These are phyloP conservation scores for Ochlodes sylvanus DNA, from an alignment of 2,888 invertebrate species.

Conservation along the genomic window DNA sequence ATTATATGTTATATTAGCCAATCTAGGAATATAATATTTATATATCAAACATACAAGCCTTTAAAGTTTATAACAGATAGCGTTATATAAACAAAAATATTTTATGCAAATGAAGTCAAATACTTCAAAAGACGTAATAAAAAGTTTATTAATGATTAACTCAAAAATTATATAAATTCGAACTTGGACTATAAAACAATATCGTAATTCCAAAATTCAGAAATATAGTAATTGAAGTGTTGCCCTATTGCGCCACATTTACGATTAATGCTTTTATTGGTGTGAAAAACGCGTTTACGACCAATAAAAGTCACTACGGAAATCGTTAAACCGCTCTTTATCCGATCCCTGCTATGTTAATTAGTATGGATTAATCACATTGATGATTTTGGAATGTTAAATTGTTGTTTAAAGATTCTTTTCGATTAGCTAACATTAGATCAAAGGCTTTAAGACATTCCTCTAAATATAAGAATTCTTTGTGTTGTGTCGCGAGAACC, in stretches of 20 bases:
- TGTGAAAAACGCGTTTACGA: conserved; percentile 33
- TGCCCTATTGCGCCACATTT: conserved; percentile 20
- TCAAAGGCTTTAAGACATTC: not conserved
- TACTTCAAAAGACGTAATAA: too few relatives aligned
- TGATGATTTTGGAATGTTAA: conserved; percentile 27
- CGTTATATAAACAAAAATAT: too few relatives aligned
- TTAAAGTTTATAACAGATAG: too few relatives aligned
- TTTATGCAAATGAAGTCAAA: too few relatives aligned
- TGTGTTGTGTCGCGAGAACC: too few relatives aligned
- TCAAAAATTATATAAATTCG: too few relatives aligned
- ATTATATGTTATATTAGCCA: too few relatives aligned
- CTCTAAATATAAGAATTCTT: too few relatives aligned
- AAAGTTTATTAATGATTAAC: too few relatives aligned
- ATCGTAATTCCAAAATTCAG: not conserved
- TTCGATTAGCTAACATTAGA: conserved; percentile 11
- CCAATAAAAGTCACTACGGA: conserved; percentile 26
- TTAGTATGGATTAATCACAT: conserved; percentile 27
- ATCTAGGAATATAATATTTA: too few relatives aligned
- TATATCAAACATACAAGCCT: too few relatives aligned
- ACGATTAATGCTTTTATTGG: conserved; percentile 20
- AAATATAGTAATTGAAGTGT: conserved; percentile 28
- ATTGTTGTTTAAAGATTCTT: conserved; percentile 16
- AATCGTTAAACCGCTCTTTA: conserved; percentile 30
- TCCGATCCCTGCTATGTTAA: conserved; percentile 21
- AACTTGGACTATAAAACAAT: too few relatives aligned